phyloP scores from a whole-genome alignment of 2,797 vertebrate species.

The Margarornis squamiger region DNA sequence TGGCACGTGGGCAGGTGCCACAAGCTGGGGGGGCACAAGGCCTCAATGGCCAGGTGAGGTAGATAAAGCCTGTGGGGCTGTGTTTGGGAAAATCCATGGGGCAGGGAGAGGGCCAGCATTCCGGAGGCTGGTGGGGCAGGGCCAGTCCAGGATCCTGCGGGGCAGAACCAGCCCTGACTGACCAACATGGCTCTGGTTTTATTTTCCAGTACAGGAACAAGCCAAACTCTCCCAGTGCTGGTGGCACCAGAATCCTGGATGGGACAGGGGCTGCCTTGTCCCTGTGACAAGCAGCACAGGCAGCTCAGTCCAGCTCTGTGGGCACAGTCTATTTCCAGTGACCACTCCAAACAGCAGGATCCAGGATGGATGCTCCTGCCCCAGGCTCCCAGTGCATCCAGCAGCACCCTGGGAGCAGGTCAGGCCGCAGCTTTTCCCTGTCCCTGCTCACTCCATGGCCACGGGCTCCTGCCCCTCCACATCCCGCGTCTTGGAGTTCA shows the following conservation, averaged over 20 bases:
- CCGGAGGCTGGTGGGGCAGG: background rate
- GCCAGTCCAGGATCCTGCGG: background rate
- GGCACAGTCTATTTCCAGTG: background rate
- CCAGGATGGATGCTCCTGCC: accelerated
- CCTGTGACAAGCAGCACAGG: accelerated
- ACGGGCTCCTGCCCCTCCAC: constrained; percentile 77
- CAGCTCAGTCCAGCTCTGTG: accelerated
- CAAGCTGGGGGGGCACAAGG: background rate
- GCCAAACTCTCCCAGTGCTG: background rate
- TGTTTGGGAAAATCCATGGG: background rate
- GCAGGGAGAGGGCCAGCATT: background rate
- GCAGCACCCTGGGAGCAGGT: accelerated
- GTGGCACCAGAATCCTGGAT: background rate
- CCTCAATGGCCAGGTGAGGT: background rate
- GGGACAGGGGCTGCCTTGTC: background rate
- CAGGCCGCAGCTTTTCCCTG: background rate
- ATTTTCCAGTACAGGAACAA: background rate
- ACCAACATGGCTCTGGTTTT: background rate
- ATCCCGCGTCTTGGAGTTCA: constrained; percentile 85
- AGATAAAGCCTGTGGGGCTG: background rate
- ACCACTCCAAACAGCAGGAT: accelerated
- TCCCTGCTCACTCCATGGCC: constrained; percentile 78
- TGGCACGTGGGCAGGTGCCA: background rate
- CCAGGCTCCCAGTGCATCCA: background rate
- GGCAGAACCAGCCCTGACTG: background rate